These are phyloP conservation scores for Sarcophaga bullata DNA, from an alignment of 1,140 invertebrate genomes.

Conservation along the genomic window DNA sequence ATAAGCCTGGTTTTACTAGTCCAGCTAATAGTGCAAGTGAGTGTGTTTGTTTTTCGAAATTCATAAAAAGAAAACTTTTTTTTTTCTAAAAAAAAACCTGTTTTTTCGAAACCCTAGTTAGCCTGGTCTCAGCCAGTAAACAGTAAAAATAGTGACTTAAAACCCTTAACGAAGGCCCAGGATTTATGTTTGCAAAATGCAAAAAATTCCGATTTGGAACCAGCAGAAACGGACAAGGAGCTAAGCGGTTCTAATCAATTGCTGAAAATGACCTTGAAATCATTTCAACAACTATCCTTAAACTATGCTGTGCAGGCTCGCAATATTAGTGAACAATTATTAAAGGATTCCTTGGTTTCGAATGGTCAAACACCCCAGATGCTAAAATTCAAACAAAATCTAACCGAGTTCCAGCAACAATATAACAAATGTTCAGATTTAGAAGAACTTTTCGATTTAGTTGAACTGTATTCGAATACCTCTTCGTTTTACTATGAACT, in stretches of 20 bases:
- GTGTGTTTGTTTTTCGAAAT: too few species aligned
- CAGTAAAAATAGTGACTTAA: background rate
- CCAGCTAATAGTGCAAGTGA: background rate
- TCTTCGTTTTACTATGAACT: conserved; percentile 11
- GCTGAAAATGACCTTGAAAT: background rate
- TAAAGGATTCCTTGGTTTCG: background rate
- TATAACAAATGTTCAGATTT: background rate
- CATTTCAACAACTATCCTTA: background rate
- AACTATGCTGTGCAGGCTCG: background rate
- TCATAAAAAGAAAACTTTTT: too few species aligned
- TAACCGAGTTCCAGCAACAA: background rate
- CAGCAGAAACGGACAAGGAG: background rate
- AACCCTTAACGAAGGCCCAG: background rate
- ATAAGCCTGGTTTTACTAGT: background rate
- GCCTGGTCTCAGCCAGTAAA: background rate
- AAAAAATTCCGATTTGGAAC: background rate
- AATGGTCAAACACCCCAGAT: background rate
- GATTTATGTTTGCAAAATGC: background rate
- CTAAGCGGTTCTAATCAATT: background rate
- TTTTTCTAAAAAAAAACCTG: too few species aligned
- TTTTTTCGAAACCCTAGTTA: background rate
- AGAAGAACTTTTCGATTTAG: conserved; percentile 18
- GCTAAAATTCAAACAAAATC: conserved; percentile 1
- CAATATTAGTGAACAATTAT: background rate
- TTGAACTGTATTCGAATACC: conserved; percentile 29